Percentiles rank a stretch among this genome's conserved stretches.
Evolutionary conservation across 2,113 vertebrate genomes (phyloP).

Genomic region (Melanostigma gelatinosum): DNA sequence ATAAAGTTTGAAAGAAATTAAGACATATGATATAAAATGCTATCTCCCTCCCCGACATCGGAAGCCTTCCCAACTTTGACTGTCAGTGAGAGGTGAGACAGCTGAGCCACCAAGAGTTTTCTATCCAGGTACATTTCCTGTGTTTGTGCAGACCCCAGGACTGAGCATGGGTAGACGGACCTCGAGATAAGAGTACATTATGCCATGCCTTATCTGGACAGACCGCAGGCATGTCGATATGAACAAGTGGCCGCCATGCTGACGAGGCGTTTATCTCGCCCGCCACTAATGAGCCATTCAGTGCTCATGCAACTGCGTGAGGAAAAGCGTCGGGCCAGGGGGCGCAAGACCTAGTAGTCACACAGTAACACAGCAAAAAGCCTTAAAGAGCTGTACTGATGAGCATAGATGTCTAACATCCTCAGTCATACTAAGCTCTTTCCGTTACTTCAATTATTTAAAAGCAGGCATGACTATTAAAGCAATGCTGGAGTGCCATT

Average conservation of each 20-base stretch:
- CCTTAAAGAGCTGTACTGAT: not conserved
- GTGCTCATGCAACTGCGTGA: constrained; percentile 54
- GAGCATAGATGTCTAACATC: not conserved
- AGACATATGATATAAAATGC: not conserved
- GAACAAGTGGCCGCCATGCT: constrained; percentile 70
- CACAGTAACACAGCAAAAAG: constrained; percentile 3
- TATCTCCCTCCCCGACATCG: not conserved
- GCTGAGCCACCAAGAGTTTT: not conserved
- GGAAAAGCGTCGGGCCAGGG: constrained; percentile 28
- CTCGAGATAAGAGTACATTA: constrained; percentile 67
- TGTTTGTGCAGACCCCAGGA: constrained; percentile 37
- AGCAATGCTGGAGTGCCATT: not conserved
- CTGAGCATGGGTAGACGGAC: constrained; percentile 45
- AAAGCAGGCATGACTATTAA: not conserved
- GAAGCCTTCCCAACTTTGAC: not conserved
- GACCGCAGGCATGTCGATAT: constrained; percentile 73
- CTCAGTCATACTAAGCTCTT: not conserved
- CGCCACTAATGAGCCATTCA: constrained; percentile 80
- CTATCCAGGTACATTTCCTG: constrained; percentile 43
- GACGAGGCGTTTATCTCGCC: constrained; percentile 76
- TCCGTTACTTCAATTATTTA: not conserved
- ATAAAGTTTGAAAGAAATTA: constrained; percentile 19
- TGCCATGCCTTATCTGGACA: constrained; percentile 75
- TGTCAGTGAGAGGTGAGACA: constrained; percentile 3
- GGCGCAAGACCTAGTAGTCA: constrained; percentile 3